Conservation (phyloP, 1,140 invertebrate genomes). For the Drosophila baimaii region DNA sequence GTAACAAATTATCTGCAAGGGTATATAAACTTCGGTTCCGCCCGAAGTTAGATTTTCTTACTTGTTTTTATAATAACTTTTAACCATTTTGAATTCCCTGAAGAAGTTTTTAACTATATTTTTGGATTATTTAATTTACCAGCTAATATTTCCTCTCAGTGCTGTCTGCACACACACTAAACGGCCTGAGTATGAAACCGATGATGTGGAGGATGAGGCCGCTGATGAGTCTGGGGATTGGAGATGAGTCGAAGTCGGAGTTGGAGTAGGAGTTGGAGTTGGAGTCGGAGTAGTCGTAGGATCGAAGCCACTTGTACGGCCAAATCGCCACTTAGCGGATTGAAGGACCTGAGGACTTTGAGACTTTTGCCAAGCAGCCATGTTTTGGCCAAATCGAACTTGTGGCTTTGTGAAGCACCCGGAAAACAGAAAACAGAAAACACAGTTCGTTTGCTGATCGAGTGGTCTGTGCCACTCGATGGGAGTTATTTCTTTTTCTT, state of each 20-base stretch:
- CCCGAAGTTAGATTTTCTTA: too few relatives aligned
- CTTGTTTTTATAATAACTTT: too few relatives aligned
- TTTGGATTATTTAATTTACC: background rate
- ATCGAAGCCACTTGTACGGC: slow-evolving; percentile 40
- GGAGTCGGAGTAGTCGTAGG: slow-evolving; percentile 1
- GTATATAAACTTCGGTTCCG: too few relatives aligned
- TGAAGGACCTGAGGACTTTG: slow-evolving; percentile 28
- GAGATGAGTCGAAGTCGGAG: slow-evolving; percentile 18
- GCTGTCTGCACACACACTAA: slow-evolving; percentile 2
- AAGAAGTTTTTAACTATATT: too few relatives aligned
- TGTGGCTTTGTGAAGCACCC: slow-evolving; percentile 61
- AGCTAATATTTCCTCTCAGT: background rate
- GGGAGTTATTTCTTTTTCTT: background rate
- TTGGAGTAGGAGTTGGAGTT: slow-evolving; percentile 12
- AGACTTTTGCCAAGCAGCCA: slow-evolving; percentile 24
- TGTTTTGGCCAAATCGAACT: slow-evolving; percentile 53
- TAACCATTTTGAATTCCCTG: too few relatives aligned
- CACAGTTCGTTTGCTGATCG: slow-evolving; percentile 26
- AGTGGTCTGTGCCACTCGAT: slow-evolving; percentile 46
- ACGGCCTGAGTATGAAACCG: background rate
- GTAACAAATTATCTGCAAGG: too few relatives aligned
- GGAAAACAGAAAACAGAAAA: slow-evolving; percentile 54
- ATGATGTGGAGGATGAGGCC: slow-evolving; percentile 23
- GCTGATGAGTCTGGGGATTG: slow-evolving; percentile 30
- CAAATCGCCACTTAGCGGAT: slow-evolving; percentile 56